Base-by-base conservation (phyloP, 1,140 invertebrate genomes). In the Philopotamus ludificatus region DNA sequence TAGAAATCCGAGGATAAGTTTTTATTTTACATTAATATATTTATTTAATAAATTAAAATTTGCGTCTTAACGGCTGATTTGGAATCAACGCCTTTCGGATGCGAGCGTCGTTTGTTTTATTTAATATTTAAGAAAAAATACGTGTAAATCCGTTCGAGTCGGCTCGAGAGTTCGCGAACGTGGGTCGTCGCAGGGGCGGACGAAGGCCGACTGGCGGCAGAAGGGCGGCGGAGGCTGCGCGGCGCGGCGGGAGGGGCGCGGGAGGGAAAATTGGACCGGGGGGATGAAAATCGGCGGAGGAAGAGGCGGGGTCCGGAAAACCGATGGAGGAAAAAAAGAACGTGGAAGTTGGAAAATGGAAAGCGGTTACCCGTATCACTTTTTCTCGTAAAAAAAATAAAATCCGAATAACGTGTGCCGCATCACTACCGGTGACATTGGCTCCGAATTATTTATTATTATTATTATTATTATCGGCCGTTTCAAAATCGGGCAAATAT, bases 131-230 rank as follows among this genome's bases (percentile, higher is more conserved):
- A n/a, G n/a, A n/a, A n/a, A n/a, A n/a, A n/a, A n/a, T n/a, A n/a
- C n/a, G n/a, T n/a, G n/a, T n/a, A n/a, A n/a, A n/a, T n/a, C n/a
- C n/a, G n/a, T n/a, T n/a, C n/a, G n/a, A n/a, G n/a, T n/a, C n/a
- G 28, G 47, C 3, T 20, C 47, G 50, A n/a, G 7, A 25, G 39
- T 22, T n/a, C 47, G 49, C 18, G 60, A 22, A 51, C 18, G 61
- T 47, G 16, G 51, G 51, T 53, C 44, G 26, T 58, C 47, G 62
- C 39, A 41, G 21, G 23, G 67, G 62, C 57, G 55, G 49, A 39
- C 62, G 41, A 54, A 62, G 67, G 57, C 62, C 26, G 58, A 68
- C 63, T 65, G 64, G 47, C 57, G 20, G 57, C 55, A 51, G 67
- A 47, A 57, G 53, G 53, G 53, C 53, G 53, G 53, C 45, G 23